phyloP scores from a whole-genome alignment of 2,888 invertebrate species.

The Heliconius charithonia region DNA sequence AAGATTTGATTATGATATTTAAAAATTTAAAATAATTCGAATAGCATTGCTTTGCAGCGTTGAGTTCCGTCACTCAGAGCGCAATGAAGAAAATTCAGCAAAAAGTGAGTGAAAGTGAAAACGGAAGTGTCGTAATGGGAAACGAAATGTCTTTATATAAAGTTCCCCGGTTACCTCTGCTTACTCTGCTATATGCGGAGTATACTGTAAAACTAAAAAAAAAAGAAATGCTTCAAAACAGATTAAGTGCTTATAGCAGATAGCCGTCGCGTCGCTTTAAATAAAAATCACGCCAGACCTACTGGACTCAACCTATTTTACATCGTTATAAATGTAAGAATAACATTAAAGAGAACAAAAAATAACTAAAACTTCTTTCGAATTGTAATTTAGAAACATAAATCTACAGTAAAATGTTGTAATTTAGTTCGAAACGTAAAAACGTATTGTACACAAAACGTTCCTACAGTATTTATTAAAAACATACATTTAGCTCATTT shows the following conservation, averaged over 20 bases:
- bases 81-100: no score
- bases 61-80: no score
- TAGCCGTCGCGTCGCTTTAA: background rate
- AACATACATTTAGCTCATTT: conserved; percentile 26
- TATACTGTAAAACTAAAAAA: no score
- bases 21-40: no score
- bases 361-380: background rate
- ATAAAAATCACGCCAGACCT: background rate
- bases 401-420: background rate
- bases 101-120: no score
- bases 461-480: conserved; percentile 25
- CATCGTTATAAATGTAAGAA: conserved; percentile 5
- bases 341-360: conserved; percentile 15
- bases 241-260: background rate
- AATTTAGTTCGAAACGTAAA: conserved; percentile 14
- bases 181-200: no score
- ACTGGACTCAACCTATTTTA: background rate
- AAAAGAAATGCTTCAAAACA: no score
- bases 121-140: no score
- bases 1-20: no score
- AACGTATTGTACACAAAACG: conserved; percentile 18
- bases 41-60: no score
- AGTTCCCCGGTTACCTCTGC: no score
- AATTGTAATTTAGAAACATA: conserved; percentile 6
- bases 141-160: no score